These are phyloP conservation scores for Aricia artaxerxes DNA, from an alignment of 2,888 invertebrate genomes.

Conservation along the genomic window DNA sequence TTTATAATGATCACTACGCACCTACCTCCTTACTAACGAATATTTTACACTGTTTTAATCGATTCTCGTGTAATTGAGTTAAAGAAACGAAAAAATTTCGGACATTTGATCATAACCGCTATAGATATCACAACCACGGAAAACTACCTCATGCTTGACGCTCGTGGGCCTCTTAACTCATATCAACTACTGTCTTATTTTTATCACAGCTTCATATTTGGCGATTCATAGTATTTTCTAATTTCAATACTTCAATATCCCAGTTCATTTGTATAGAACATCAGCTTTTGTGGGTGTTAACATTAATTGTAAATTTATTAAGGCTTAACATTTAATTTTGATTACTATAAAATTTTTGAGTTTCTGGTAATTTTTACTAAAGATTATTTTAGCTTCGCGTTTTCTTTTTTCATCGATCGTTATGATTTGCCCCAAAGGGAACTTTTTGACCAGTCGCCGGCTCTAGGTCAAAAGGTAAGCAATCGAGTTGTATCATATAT, in stretches of 20 bases:
- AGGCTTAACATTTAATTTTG: background rate
- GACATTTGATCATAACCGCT: slow-evolving; percentile 15
- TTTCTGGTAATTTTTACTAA: background rate
- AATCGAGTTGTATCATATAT: background rate
- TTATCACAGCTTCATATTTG: background rate
- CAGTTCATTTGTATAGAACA: background rate
- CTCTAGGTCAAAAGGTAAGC: background rate
- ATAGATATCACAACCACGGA: slow-evolving; percentile 39
- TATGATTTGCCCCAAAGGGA: slow-evolving; percentile 18
- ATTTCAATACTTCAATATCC: background rate
- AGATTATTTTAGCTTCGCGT: background rate
- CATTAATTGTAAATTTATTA: background rate
- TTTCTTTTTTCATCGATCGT: background rate
- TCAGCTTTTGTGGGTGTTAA: background rate
- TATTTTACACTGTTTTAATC: background rate
- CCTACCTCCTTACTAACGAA: slow-evolving; percentile 28
- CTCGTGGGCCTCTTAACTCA: slow-evolving; percentile 16
- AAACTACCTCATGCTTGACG: slow-evolving; percentile 39
- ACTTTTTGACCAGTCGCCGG: slow-evolving; percentile 13
- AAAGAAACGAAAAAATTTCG: background rate
- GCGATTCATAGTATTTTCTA: background rate
- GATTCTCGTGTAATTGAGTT: background rate
- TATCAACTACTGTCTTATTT: slow-evolving; percentile 14
- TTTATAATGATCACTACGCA: slow-evolving; percentile 13
- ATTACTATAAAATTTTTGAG: background rate